A percentile compares a stretch with the other conserved stretches of the same genome.
Conservation (phyloP, 1,140 invertebrate species). For the Drosophila bocki region DNA sequence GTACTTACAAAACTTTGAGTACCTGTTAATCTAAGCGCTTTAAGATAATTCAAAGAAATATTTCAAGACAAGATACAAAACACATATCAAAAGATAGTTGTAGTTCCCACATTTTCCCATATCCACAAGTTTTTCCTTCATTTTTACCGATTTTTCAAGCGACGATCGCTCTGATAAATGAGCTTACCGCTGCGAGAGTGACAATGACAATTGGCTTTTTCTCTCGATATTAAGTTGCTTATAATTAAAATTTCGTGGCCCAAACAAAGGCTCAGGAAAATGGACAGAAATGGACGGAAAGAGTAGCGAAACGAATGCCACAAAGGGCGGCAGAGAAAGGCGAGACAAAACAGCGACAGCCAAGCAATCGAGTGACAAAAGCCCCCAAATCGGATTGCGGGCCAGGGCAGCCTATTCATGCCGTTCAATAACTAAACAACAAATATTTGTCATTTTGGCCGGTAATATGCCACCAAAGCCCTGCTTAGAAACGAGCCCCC, state of each 20-base stretch:
- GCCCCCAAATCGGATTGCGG: conserved; percentile 79
- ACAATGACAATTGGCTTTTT: conserved; percentile 80
- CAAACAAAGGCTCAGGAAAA: conserved; percentile 65
- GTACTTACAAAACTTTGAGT: background rate
- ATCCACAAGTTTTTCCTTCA: background rate
- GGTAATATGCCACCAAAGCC: conserved; percentile 61
- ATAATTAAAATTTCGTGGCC: conserved; percentile 73
- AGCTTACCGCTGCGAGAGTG: conserved; percentile 59
- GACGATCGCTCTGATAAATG: conserved; percentile 56
- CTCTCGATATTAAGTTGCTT: conserved; percentile 70
- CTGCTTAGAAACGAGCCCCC: conserved; percentile 48
- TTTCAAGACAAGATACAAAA: background rate
- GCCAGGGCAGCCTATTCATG: conserved; percentile 69
- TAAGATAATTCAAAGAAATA: background rate
- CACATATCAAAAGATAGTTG: background rate
- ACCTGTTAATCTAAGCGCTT: background rate
- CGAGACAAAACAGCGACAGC: conserved; percentile 64
- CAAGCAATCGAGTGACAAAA: conserved; percentile 77
- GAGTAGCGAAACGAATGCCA: conserved; percentile 76
- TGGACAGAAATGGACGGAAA: conserved; percentile 67
- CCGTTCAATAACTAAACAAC: conserved; percentile 76
- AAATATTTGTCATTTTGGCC: conserved; percentile 77
- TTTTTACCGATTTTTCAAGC: background rate
- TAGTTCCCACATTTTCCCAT: conserved; percentile 37
- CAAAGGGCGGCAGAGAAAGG: conserved; percentile 75